A percentile compares a stretch with the other conserved stretches of the same genome.
Conservation (phyloP, 1,140 invertebrate species). For the Drosophila insularis region DNA sequence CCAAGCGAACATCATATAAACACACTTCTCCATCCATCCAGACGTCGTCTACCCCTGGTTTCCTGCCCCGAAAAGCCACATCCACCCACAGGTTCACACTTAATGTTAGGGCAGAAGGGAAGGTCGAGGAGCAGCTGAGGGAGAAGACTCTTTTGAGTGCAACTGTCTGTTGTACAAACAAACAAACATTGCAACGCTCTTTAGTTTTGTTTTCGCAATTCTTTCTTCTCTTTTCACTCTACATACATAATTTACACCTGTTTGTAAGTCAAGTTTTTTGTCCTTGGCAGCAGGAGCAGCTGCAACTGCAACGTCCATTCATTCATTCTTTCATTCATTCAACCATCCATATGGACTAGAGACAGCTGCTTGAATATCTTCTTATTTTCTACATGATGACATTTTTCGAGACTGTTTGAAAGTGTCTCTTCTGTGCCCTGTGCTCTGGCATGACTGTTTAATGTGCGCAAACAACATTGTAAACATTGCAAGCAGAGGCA, state of each 20-base stretch:
- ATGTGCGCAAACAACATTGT: constrained; percentile 61
- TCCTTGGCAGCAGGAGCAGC: constrained; percentile 44
- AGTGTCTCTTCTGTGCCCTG: background rate
- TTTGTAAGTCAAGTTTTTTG: constrained; percentile 62
- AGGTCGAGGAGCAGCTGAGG: too few species aligned
- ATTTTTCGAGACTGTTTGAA: background rate
- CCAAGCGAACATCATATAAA: constrained; percentile 29
- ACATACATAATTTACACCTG: constrained; percentile 74
- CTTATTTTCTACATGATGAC: background rate
- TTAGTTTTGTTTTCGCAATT: constrained; percentile 45
- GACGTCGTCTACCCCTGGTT: constrained; percentile 16
- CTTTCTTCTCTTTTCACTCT: constrained; percentile 45
- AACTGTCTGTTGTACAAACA: constrained; percentile 58
- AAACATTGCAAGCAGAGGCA: constrained; percentile 40
- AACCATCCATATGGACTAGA: background rate
- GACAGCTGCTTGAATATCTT: background rate
- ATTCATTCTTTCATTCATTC: background rate
- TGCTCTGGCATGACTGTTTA: constrained; percentile 52
- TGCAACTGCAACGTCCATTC: background rate
- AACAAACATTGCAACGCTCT: constrained; percentile 17
- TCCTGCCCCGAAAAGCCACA: constrained; percentile 12
- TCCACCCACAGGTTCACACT: constrained; percentile 1
- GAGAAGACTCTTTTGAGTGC: constrained; percentile 28
- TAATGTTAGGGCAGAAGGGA: background rate
- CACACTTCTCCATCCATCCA: constrained; percentile 32